These are phyloP conservation scores for Lithophane leautieri DNA, from an alignment of 2,888 invertebrate genomes.

Conservation along the genomic window DNA sequence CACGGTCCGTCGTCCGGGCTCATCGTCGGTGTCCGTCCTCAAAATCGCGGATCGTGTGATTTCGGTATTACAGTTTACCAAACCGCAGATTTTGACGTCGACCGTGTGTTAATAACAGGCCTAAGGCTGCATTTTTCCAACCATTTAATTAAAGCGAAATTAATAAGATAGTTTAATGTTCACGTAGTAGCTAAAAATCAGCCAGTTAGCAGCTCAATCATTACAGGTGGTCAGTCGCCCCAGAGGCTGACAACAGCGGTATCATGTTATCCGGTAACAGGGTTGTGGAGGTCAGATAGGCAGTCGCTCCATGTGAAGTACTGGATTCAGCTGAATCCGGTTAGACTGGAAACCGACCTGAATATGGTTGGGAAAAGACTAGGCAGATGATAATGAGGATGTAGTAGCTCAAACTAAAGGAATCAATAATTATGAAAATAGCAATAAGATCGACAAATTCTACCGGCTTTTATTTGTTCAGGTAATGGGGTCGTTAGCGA, in stretches of 20 bases:
- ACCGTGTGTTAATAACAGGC: not conserved
- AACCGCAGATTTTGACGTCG: not conserved
- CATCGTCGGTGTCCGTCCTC: no score
- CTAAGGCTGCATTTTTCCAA: not conserved
- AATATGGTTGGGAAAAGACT: not conserved
- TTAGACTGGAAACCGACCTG: not conserved
- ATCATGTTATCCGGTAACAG: not conserved
- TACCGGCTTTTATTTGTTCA: slow-evolving; percentile 47
- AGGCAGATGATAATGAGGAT: not conserved
- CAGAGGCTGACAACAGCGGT: not conserved
- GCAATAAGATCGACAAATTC: not conserved
- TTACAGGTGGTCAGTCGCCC: not conserved
- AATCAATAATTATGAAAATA: not conserved
- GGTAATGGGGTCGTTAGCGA: slow-evolving; percentile 97
- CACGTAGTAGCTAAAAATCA: not conserved
- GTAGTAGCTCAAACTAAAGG: not conserved
- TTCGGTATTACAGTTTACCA: not conserved
- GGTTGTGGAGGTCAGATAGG: not conserved
- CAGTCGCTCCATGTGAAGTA: not conserved
- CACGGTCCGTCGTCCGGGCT: no score
- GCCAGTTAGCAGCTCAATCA: not conserved
- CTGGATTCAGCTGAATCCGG: not conserved
- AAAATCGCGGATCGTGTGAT: no score
- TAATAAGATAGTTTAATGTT: not conserved
- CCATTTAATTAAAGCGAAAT: not conserved